Evolutionary conservation across 2,797 vertebrate species (phyloP).

Genomic region (Gallirallus australis): DNA sequence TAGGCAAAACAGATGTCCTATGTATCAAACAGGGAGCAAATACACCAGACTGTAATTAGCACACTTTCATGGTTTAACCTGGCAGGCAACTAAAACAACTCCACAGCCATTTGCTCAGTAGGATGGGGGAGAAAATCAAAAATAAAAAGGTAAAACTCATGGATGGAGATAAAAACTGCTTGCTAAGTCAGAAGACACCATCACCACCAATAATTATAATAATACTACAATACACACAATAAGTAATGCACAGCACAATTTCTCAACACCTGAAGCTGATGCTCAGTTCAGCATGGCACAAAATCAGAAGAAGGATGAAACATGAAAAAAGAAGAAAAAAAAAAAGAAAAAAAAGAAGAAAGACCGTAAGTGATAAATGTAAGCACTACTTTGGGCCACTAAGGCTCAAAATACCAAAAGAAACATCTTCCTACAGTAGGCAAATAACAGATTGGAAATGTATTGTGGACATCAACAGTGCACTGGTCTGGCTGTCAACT

Average conservation of each 20-base stretch:
- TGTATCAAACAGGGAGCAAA: neutral
- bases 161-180: too few species aligned
- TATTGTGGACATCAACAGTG: neutral
- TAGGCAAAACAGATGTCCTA: neutral
- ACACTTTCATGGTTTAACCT: too few species aligned
- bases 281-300: neutral
- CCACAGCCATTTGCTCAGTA: too few species aligned
- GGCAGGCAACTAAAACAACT: too few species aligned
- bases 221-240: too few species aligned
- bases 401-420: neutral
- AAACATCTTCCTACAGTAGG: neutral
- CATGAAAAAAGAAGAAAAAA: neutral
- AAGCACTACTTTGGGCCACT: neutral
- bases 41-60: neutral
- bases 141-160: too few species aligned
- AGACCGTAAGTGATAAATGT: neutral
- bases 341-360: neutral
- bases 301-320: neutral
- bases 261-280: too few species aligned
- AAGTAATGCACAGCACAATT: too few species aligned
- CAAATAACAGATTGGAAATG: neutral
- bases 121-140: too few species aligned
- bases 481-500: neutral
- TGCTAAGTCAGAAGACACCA: too few species aligned
- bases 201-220: too few species aligned